Conservation (phyloP, 2,113 vertebrate species). For the Tinamus guttatus region DNA sequence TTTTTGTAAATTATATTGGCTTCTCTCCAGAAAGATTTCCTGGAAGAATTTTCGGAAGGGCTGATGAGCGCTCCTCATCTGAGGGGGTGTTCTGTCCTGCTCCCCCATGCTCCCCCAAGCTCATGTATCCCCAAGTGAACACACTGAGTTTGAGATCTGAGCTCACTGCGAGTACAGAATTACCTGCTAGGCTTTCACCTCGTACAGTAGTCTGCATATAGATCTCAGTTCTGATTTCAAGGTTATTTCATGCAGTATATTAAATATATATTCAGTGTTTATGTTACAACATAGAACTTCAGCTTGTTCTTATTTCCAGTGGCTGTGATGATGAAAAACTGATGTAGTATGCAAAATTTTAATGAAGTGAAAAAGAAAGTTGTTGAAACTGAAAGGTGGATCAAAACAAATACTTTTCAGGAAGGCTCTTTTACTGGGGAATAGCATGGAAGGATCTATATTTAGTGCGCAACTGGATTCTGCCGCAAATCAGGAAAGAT, state of each 20-base stretch:
- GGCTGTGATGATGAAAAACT: background rate
- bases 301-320: background rate
- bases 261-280: conserved; percentile 14
- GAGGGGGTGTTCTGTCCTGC: background rate
- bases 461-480: background rate
- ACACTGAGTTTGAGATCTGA: background rate
- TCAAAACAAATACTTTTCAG: background rate
- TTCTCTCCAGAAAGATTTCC: background rate
- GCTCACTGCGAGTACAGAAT: background rate
- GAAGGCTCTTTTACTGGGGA: background rate
- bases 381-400: background rate
- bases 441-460: background rate
- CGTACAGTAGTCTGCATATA: background rate
- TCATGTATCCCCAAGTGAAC: background rate
- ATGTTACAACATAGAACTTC: background rate
- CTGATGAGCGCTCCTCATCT: background rate
- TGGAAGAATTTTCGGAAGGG: background rate
- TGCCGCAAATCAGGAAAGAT: background rate
- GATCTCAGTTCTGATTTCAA: background rate
- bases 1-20: background rate
- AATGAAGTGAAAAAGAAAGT: background rate
- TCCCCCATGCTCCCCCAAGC: background rate
- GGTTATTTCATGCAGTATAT: background rate
- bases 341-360: background rate
- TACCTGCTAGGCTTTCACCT: background rate